phyloP scores from a whole-genome alignment of 2,888 invertebrate genomes.

The Furcula furcula region DNA sequence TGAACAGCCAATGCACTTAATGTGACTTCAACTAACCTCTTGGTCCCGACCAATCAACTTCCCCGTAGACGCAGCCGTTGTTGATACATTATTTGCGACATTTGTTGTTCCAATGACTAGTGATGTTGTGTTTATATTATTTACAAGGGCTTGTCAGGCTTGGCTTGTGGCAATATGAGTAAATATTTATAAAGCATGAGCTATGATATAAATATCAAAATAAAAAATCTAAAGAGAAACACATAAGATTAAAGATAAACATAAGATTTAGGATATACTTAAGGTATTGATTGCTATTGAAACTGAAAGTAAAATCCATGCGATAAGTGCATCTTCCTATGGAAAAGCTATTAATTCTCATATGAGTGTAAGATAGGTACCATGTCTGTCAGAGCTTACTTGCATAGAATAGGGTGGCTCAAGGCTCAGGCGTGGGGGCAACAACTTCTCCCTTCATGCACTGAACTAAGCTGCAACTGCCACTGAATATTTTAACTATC shows the following conservation, averaged over 20 bases:
- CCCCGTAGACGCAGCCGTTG: conserved; percentile 7
- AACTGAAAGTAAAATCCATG: too few relatives aligned
- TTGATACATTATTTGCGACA: conserved; percentile 4
- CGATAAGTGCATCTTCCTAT: too few relatives aligned
- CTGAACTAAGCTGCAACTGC: conserved; percentile 55
- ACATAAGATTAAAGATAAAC: too few relatives aligned
- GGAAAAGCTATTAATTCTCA: conserved; percentile 9
- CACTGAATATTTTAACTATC: conserved; percentile 42
- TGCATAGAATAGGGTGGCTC: conserved; percentile 44
- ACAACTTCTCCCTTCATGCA: conserved; percentile 66
- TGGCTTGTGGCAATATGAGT: too few relatives aligned
- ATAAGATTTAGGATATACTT: too few relatives aligned
- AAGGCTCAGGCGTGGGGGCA: conserved; percentile 59
- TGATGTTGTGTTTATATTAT: too few relatives aligned
- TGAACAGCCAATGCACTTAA: conserved; percentile 60
- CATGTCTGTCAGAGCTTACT: conserved; percentile 34
- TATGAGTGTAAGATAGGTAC: conserved; percentile 19
- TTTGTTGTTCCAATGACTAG: not conserved
- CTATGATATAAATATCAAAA: too few relatives aligned
- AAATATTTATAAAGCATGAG: too few relatives aligned
- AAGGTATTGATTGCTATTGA: too few relatives aligned
- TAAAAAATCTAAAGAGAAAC: too few relatives aligned
- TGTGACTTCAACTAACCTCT: conserved; percentile 43
- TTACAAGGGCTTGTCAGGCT: too few relatives aligned
- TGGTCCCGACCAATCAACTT: conserved; percentile 22